Conservation (phyloP, 2,797 vertebrate genomes). For the Schizothorax lantsangensis region DNA sequence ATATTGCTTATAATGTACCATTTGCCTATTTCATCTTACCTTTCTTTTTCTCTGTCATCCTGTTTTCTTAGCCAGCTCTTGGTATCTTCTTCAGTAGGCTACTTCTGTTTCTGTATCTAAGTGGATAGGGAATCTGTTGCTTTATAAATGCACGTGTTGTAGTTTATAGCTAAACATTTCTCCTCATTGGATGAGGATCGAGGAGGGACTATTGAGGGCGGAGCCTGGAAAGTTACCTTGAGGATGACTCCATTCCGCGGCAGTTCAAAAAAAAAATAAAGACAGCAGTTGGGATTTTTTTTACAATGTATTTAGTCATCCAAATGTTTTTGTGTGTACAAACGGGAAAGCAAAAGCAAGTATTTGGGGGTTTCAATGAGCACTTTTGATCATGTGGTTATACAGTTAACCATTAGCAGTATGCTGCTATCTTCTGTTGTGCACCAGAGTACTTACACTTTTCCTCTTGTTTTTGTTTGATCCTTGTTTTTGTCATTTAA, state of each 20-base stretch:
- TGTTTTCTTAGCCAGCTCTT: conserved; percentile 7
- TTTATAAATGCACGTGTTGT: conserved; percentile 10
- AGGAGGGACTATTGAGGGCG: background rate
- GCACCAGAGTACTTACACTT: background rate
- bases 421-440: background rate
- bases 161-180: background rate
- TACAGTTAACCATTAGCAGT: background rate
- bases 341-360: background rate
- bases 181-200: background rate
- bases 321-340: background rate
- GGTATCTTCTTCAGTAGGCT: background rate
- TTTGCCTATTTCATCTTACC: background rate
- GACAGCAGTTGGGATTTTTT: background rate
- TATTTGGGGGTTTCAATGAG: background rate
- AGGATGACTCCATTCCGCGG: background rate
- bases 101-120: background rate
- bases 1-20: background rate
- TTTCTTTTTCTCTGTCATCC: conserved; percentile 33
- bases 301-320: background rate
- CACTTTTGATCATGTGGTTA: no score
- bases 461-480: background rate
- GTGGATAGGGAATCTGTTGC: background rate
- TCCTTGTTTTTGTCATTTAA: background rate
- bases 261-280: background rate
- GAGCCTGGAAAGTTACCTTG: background rate